Evolutionary conservation across 1,140 invertebrate genomes (phyloP), one percentile per base, ranked within the genome.

Genomic region (Penaeus vannamei): DNA sequence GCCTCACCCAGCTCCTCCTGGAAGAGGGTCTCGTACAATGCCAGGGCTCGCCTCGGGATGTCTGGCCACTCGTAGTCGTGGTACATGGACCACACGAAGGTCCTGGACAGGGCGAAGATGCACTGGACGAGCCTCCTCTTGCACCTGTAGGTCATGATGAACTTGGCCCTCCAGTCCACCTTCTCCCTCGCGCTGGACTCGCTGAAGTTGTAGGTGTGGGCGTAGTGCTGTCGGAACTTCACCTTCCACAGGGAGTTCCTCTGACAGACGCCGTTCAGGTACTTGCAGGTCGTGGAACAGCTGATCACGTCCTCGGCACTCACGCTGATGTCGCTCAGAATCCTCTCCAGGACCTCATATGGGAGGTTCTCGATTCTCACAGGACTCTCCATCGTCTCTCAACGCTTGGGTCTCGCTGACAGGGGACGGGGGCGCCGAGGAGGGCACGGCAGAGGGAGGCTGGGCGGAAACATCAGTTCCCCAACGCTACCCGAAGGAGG

Each of bases 71-170:
- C 90, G 26, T 91, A 91, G 36, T 91, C 90, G 26, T 86, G 82
- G 36, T 89, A 91, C 90, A 91, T 86, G 26, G 90, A 91, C 90
- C 90, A 91, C 1, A 91, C 90, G 77, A 91, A 91, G 23, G 88
- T 89, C 32, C 87, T 69, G 4, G 90, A 89, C 26, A 91, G 81
- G 0, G 87, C 90, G 46, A 91, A 84, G n/a, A 91, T 77, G 76
- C 85, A 85, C 77, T 90, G 83, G 0, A 85, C 36, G 3, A 90
- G 84, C 32, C 85, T 85, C 76, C 69, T 85, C 77, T 85, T 90
- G 46, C 83, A 82, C 76, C 84, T 72, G 29, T 90, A 82, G n/a
- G 66, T 36, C 19, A 59, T 32, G 19, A 69, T 22, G 32, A 80
- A 90, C 53, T 69, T 85, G 1, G 84, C 61, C 62, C 82, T 90